Conservation (phyloP, 2,797 vertebrate genomes). For the Cichlasoma orientale region DNA sequence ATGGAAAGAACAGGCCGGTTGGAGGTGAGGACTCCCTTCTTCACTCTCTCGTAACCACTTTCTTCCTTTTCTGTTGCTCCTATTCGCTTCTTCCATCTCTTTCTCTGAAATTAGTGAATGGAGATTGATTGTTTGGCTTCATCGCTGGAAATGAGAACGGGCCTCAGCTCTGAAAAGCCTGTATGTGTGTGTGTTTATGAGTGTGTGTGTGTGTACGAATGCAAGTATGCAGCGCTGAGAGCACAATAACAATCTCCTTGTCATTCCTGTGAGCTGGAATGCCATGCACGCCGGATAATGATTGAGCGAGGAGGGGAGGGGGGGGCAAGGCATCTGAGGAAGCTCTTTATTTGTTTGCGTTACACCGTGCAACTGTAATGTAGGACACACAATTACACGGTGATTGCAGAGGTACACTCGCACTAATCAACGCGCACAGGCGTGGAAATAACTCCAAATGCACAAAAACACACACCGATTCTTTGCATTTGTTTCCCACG, state of each 20-base stretch:
- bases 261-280: constrained; percentile 81
- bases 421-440: constrained; percentile 14
- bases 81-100: constrained; percentile 2
- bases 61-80: neutral
- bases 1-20: constrained; percentile 27
- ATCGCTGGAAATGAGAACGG: constrained; percentile 67
- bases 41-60: neutral
- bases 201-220: constrained; percentile 59
- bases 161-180: constrained; percentile 71
- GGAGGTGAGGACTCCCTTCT: constrained; percentile 14
- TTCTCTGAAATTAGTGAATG: constrained; percentile 66
- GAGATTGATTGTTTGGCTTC: constrained; percentile 76
- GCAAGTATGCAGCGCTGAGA: constrained; percentile 75
- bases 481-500: constrained; percentile 58
- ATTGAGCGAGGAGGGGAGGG: constrained; percentile 49
- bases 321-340: constrained; percentile 73
- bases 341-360: constrained; percentile 79
- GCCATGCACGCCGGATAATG: constrained; percentile 81
- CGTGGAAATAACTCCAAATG: constrained; percentile 17
- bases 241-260: constrained; percentile 83
- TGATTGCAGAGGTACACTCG: constrained; percentile 36
- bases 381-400: constrained; percentile 71
- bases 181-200: constrained; percentile 43
- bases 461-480: constrained; percentile 23
- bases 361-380: constrained; percentile 69